Evolutionary conservation across 1,140 invertebrate species (phyloP).

Genomic region (Dufourea novaeangliae): DNA sequence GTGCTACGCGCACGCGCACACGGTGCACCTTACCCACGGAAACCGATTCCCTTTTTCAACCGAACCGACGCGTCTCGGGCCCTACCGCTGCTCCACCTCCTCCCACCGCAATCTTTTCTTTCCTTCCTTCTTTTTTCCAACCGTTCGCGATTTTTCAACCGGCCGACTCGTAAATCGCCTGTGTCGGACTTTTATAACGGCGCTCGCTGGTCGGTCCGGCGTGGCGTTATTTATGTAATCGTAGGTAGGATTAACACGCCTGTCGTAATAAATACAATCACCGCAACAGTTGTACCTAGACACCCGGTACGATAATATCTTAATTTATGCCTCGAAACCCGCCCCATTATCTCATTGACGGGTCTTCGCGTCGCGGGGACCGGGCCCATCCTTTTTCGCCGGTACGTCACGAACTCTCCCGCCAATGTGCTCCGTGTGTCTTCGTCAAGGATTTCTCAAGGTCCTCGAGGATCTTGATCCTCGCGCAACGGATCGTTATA

Average conservation of each 20-base stretch:
- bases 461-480: too few species aligned
- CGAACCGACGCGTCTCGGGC: not conserved
- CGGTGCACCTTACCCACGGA: conserved; percentile 1
- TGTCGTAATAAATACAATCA: conserved; percentile 36
- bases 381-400: not conserved
- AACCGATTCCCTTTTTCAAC: conserved; percentile 5
- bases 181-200: conserved; percentile 18
- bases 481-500: not conserved
- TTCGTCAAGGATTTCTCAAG: too few species aligned
- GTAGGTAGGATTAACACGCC: conserved; percentile 38
- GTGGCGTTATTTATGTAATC: conserved; percentile 30
- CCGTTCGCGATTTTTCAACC: not conserved
- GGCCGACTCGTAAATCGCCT: conserved; percentile 13
- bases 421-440: too few species aligned
- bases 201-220: not conserved
- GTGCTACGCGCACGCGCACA: conserved; percentile 26
- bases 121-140: not conserved
- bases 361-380: conserved; percentile 15
- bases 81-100: not conserved
- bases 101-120: too few species aligned
- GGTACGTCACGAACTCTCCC: not conserved
- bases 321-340: conserved; percentile 43
- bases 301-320: conserved; percentile 32
- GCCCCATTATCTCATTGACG: conserved; percentile 43
- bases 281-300: conserved; percentile 4